Base-by-base conservation (phyloP, 2,888 invertebrate genomes). In the Rhyacophila evoluta region DNA sequence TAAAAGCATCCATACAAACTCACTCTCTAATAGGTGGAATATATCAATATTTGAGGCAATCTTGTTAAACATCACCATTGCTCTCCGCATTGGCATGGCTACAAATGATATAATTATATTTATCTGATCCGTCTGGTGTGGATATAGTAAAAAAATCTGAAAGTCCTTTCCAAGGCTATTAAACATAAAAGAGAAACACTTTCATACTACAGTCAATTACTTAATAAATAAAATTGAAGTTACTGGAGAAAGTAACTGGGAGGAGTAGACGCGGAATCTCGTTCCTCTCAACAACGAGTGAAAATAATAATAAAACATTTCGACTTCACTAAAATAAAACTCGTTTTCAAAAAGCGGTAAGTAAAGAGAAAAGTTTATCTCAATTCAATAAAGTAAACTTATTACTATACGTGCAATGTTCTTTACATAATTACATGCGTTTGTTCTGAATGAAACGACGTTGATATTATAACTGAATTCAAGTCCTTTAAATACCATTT, bases 161-260 rank as follows among this genome's bases (percentile, higher is more conserved):
- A 33, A 12, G 19, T 55, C 55, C 55, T 55, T 55, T 19, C 0
- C 55, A 55, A 19, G 55, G 55, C 10, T 55, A 10, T 25, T 19
- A 10, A 55, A 19, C 55, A 19, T 55, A 10, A 55, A 55, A 55
- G 19, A 55, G 55, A 55, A 55, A 25, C 19, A 55, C 55, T 12
- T 55, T 19, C 25, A 55, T 19, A 55, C 19, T 55, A 15, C 15
- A 55, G 55, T 55, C 55, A 55, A 19, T 55, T 55, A 33, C 29
- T 33, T 33, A 33, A 4, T 2, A 33, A 33, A 33, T 33, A 33
- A 55, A 55, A 55, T 55, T 55, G 19, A 55, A 55, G 8, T 19
- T 55, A 55, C 55, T 19, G 55, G 55, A 55, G 55, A 55, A 55
- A 55, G 55, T 55, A 19, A 55, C 55, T 55, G 55, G 55, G 19